Percentiles rank a stretch among this genome's conserved stretches.
These are phyloP conservation scores for Phymastichus coffea DNA, from an alignment of 1,140 invertebrate species.

Conservation along the genomic window DNA sequence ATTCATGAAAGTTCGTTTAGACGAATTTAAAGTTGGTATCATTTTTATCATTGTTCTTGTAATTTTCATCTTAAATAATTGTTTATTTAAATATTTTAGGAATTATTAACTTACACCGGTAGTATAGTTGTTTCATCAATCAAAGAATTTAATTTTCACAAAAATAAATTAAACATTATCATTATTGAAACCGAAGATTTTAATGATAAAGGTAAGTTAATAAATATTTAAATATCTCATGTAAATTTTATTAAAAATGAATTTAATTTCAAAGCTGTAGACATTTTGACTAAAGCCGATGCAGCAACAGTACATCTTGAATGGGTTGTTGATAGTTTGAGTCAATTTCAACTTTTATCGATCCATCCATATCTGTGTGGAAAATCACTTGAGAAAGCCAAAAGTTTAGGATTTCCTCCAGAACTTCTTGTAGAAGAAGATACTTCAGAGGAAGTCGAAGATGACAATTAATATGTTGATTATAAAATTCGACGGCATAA, in stretches of 20 bases:
- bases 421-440: constrained; percentile 34
- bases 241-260: neutral
- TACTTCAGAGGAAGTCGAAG: constrained; percentile 17
- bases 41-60: neutral
- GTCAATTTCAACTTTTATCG: constrained; percentile 40
- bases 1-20: constrained; percentile 22
- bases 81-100: constrained; percentile 4
- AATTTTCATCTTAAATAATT: neutral
- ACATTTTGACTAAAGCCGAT: neutral
- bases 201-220: constrained; percentile 7
- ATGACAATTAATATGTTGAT: neutral
- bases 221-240: neutral
- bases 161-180: constrained; percentile 14
- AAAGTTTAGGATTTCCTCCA: constrained; percentile 27
- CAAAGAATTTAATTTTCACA: neutral
- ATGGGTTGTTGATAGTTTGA: constrained; percentile 45
- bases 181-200: constrained; percentile 15
- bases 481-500: no score
- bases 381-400: constrained; percentile 20
- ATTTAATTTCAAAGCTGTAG: constrained; percentile 6
- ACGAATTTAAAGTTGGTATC: constrained; percentile 32
- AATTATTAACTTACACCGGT: constrained; percentile 6
- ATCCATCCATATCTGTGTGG: constrained; percentile 34
- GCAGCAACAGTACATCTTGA: constrained; percentile 22
- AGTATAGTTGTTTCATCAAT: neutral